Conservation (phyloP, 2,888 invertebrate genomes). For the Agonopterix heracliana region DNA sequence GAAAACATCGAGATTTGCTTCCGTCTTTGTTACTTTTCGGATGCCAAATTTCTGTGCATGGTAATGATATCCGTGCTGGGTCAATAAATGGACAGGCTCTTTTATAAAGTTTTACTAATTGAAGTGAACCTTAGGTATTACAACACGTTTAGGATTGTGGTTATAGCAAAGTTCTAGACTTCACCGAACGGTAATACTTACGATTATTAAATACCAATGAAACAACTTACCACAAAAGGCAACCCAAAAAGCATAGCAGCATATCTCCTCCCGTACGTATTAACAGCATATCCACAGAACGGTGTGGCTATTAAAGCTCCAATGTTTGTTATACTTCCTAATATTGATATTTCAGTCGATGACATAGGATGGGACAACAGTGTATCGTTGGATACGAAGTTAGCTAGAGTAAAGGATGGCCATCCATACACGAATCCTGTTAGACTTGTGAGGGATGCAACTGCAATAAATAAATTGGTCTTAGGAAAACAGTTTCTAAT, state of each 20-base stretch:
- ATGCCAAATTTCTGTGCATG: no score
- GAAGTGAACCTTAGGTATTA: no score
- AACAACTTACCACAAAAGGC: conserved; percentile 36
- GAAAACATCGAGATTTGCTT: no score
- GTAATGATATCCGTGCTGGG: no score
- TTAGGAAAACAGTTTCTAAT: neutral
- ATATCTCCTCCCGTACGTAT: conserved; percentile 47
- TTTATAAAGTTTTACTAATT: no score
- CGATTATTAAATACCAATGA: neutral
- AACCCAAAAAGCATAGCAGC: conserved; percentile 48
- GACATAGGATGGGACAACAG: conserved; percentile 40
- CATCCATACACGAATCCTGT: conserved; percentile 51
- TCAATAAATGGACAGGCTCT: no score
- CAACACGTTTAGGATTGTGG: no score
- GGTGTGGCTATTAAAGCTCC: conserved; percentile 46
- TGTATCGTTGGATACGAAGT: conserved; percentile 46
- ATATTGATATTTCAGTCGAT: conserved; percentile 33
- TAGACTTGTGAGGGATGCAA: conserved; percentile 36
- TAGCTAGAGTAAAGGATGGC: conserved; percentile 51
- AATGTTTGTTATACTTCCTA: conserved; percentile 47
- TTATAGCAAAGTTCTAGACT: neutral
- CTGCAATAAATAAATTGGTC: conserved; percentile 23
- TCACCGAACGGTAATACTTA: neutral
- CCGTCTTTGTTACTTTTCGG: no score
- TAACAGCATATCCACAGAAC: conserved; percentile 36